A percentile compares a stretch with the other conserved stretches of the same genome.
Conservation (phyloP, 1,140 invertebrate species). For the Drosophila baimaii region DNA sequence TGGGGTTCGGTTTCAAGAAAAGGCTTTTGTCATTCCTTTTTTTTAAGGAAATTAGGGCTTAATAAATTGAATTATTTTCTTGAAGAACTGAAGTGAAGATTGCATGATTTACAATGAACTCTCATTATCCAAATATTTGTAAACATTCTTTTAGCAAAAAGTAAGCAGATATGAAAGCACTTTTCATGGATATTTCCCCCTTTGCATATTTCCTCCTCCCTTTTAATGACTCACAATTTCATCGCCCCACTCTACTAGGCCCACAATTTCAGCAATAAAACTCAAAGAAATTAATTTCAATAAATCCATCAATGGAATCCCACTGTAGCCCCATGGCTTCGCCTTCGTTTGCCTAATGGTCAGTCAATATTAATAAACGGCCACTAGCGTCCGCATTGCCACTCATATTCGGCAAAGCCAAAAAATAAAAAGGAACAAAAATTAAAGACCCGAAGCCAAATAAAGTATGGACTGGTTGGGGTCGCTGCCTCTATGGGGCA, state of each 20-base stretch:
- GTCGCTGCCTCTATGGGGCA: conserved; percentile 21
- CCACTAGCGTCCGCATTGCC: conserved; percentile 23
- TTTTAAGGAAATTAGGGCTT: neutral
- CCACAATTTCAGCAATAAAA: conserved; percentile 55
- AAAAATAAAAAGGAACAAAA: conserved; percentile 27
- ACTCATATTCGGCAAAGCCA: conserved; percentile 23
- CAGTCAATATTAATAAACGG: conserved; percentile 34
- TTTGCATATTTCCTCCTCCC: neutral
- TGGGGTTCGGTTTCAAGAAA: neutral
- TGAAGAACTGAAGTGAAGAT: no score
- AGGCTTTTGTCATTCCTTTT: neutral
- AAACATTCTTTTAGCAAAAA: neutral
- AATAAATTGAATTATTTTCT: no score
- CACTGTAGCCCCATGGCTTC: conserved; percentile 11
- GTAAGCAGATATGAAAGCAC: neutral
- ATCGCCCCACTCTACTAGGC: conserved; percentile 20
- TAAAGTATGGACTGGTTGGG: conserved; percentile 25
- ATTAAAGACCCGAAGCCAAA: conserved; percentile 33
- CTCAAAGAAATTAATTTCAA: conserved; percentile 75
- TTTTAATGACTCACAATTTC: conserved; percentile 57
- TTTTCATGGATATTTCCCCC: neutral
- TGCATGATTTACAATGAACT: no score
- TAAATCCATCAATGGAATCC: conserved; percentile 72
- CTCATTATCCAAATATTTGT: no score
- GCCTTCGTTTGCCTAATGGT: conserved; percentile 41